Conservation (phyloP, 1,140 invertebrate genomes). For the Macrobrachium rosenbergii region DNA sequence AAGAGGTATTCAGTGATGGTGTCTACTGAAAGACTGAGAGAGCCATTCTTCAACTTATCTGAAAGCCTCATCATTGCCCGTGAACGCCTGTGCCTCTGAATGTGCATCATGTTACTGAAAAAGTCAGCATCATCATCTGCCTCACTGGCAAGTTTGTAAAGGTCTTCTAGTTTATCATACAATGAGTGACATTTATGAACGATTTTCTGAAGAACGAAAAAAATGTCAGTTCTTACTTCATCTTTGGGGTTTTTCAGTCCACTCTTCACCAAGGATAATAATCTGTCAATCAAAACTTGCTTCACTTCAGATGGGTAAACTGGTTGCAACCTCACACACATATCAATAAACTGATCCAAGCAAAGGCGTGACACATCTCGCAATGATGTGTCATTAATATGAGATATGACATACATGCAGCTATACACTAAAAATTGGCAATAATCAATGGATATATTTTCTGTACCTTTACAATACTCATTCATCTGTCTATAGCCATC, state of each 20-base stretch:
- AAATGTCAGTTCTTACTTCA: slow-evolving; percentile 80
- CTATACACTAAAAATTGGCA: slow-evolving; percentile 54
- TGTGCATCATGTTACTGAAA: slow-evolving; percentile 92
- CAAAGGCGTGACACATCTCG: slow-evolving; percentile 83
- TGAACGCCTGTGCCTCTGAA: slow-evolving; percentile 84
- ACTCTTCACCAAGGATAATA: slow-evolving; percentile 79
- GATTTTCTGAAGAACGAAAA: slow-evolving; percentile 82
- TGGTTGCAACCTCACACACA: slow-evolving; percentile 71
- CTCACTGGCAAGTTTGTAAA: slow-evolving; percentile 79
- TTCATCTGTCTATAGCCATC: slow-evolving; percentile 80
- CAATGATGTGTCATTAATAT: slow-evolving; percentile 85
- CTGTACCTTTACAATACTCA: slow-evolving; percentile 53
- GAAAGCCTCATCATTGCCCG: slow-evolving; percentile 69
- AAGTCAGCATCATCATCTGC: slow-evolving; percentile 90
- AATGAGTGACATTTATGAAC: slow-evolving; percentile 63
- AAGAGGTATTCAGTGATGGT: slow-evolving; percentile 87
- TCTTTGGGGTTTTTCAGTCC: slow-evolving; percentile 80
- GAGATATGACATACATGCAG: slow-evolving; percentile 56
- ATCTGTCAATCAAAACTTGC: slow-evolving; percentile 80
- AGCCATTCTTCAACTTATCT: slow-evolving; percentile 72
- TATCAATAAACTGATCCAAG: slow-evolving; percentile 77
- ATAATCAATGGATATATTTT: slow-evolving; percentile 49
- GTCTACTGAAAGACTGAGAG: slow-evolving; percentile 76
- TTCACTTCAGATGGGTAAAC: slow-evolving; percentile 69
- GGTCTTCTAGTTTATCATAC: slow-evolving; percentile 82